These are phyloP conservation scores for Gyps fulvus DNA, from an alignment of 2,113 vertebrate genomes.

Conservation along the genomic window DNA sequence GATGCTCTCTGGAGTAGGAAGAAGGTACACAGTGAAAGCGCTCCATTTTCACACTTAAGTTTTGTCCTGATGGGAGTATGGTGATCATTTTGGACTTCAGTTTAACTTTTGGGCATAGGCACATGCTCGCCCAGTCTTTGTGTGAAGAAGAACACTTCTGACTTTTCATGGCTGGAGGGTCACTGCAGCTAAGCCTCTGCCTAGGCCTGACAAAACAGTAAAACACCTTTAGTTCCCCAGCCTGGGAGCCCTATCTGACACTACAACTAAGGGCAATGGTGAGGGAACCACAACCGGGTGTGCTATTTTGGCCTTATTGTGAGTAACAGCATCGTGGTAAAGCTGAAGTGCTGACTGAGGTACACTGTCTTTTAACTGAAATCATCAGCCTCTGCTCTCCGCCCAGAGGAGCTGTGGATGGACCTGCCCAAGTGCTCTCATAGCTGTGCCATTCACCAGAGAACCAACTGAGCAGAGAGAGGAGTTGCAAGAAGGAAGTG, in stretches of 20 bases:
- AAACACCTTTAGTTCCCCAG: neutral
- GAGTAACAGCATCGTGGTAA: neutral
- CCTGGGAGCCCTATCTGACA: neutral
- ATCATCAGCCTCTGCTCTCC: neutral
- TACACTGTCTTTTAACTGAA: neutral
- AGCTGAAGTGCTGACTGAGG: neutral
- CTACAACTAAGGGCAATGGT: neutral
- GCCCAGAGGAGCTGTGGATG: neutral
- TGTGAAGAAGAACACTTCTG: neutral
- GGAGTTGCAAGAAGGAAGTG: neutral
- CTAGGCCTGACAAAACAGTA: neutral
- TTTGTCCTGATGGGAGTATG: neutral
- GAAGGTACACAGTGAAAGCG: neutral
- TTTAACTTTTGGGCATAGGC: neutral
- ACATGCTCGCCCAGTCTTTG: neutral
- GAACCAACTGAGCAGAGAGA: neutral
- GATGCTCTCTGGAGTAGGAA: neutral
- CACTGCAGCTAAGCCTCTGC: neutral
- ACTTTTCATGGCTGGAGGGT: neutral
- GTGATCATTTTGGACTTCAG: neutral
- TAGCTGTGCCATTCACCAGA: neutral
- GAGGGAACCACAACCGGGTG: accelerated
- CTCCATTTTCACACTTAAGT: neutral
- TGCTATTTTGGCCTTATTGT: neutral
- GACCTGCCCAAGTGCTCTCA: neutral